phyloP scores from a whole-genome alignment of 2,797 vertebrate species.

The Falco rusticolus region DNA sequence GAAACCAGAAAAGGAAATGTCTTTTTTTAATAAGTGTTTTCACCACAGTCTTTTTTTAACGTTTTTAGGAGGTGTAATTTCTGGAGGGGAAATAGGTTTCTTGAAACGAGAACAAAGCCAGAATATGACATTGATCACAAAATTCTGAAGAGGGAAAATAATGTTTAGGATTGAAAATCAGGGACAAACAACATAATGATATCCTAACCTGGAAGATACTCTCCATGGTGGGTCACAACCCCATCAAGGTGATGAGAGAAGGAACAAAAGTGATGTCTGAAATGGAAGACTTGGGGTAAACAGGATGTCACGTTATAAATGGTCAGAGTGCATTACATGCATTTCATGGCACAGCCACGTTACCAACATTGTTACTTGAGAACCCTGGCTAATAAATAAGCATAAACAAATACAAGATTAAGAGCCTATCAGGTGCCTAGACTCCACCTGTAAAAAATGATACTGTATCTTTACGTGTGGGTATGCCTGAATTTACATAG shows the following conservation, averaged over 20 bases:
- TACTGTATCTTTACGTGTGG: neutral
- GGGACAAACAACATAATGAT: neutral
- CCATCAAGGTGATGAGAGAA: neutral
- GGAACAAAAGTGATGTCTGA: neutral
- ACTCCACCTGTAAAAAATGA: neutral
- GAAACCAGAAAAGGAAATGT: neutral
- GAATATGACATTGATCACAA: neutral
- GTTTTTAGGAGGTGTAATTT: neutral
- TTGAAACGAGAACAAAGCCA: neutral
- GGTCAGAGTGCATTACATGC: neutral
- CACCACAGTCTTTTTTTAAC: neutral
- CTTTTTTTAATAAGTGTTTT: neutral
- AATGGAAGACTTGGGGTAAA: neutral
- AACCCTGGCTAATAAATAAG: neutral
- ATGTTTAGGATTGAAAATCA: neutral
- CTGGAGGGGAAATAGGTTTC: neutral
- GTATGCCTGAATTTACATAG: neutral
- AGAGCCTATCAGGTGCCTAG: neutral
- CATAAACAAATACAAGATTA: conserved; percentile 21
- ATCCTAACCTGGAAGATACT: neutral
- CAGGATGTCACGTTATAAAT: neutral
- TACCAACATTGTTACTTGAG: neutral
- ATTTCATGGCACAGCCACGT: neutral
- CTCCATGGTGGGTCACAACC: neutral
- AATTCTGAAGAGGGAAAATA: neutral